These are phyloP conservation scores for Megathymus violae DNA, from an alignment of 1,140 invertebrate genomes.

Conservation along the genomic window DNA sequence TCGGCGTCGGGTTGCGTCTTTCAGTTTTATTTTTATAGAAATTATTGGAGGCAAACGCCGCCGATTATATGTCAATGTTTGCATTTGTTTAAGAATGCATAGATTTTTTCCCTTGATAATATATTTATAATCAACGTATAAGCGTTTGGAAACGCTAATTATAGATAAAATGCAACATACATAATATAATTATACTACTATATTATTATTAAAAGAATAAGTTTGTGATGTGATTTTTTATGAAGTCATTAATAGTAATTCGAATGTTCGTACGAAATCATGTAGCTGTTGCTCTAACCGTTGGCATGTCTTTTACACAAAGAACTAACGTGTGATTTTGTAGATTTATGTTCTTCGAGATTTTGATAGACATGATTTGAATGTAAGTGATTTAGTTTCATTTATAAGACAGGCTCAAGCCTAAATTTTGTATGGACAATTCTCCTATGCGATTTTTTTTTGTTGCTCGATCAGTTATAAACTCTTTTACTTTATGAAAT, in stretches of 20 bases:
- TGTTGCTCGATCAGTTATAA: slow-evolving; percentile 63
- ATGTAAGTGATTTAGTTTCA: slow-evolving; percentile 36
- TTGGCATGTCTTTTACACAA: slow-evolving; percentile 55
- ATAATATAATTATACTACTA: slow-evolving; percentile 39
- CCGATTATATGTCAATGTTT: slow-evolving; percentile 57
- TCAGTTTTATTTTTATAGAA: slow-evolving; percentile 72
- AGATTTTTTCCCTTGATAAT: slow-evolving; percentile 60
- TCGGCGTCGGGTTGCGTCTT: slow-evolving; percentile 69
- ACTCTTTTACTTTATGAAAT: slow-evolving; percentile 60
- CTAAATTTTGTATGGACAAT: slow-evolving; percentile 45
- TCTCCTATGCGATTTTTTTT: slow-evolving; percentile 57
- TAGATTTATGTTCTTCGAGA: slow-evolving; percentile 24
- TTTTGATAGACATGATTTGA: slow-evolving; percentile 22
- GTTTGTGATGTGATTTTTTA: slow-evolving; percentile 65
- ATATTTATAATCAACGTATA: slow-evolving; percentile 49
- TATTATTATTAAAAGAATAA: slow-evolving; percentile 45
- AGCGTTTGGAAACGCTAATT: slow-evolving; percentile 48
- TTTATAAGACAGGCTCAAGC: slow-evolving; percentile 42
- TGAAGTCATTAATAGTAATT: slow-evolving; percentile 65
- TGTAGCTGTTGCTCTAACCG: slow-evolving; percentile 59
- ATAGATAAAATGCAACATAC: slow-evolving; percentile 38
- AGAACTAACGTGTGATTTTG: slow-evolving; percentile 44
- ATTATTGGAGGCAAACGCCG: slow-evolving; percentile 54
- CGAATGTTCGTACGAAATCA: slow-evolving; percentile 63
- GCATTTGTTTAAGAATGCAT: slow-evolving; percentile 80